Base-by-base conservation (phyloP, 2,797 vertebrate genomes). In the Natrix natrix region DNA sequence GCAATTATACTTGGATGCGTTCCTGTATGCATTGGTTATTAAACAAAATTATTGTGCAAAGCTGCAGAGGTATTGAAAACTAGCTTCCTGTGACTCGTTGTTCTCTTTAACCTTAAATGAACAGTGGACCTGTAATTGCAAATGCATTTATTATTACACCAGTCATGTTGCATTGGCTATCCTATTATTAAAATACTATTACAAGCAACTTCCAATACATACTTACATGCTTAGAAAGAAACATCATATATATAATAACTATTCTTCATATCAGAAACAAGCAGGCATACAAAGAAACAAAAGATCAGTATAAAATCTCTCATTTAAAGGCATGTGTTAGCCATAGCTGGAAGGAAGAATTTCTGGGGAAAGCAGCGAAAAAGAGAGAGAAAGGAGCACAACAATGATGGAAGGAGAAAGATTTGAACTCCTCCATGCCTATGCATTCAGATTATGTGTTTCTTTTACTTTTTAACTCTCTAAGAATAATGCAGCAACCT, bases 41-140 rank as follows among this genome's bases (percentile, higher is more conserved):
- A 56, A 87, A 94, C 91, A 0, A 48, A 90, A 0, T 0, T 93
- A 93, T 59, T 93, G 17, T 59, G 59, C 90, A 2, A 14, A 54
- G n/a, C 57, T 95, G 24, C 3, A 59, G 24, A 90, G 11, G 28
- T 3, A 95, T 63, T 89, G 16, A 63, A 78, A 37, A 88, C 17
- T 59, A 4, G 28, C 12, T 92, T 95, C 13, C 17, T 92, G 0
- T 8, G 91, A 0, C 6, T 91, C 74, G 11, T 92, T 4, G 66
- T 90, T 94, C 54, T 57, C 28, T n/a, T 57, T 8, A 55, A 88
- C 59, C n/a, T 5, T 57, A 55, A 13, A 32, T n/a, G 69, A 94
- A 74, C 52, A n/a, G 52, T 54, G 61, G 94, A 63, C 20, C 4
- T 63, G 87, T 92, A 93, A 94, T 92, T 93, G n/a, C 16, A 93